Base-by-base conservation (phyloP, 1,140 invertebrate species). In the Bathynomus jamesi region DNA sequence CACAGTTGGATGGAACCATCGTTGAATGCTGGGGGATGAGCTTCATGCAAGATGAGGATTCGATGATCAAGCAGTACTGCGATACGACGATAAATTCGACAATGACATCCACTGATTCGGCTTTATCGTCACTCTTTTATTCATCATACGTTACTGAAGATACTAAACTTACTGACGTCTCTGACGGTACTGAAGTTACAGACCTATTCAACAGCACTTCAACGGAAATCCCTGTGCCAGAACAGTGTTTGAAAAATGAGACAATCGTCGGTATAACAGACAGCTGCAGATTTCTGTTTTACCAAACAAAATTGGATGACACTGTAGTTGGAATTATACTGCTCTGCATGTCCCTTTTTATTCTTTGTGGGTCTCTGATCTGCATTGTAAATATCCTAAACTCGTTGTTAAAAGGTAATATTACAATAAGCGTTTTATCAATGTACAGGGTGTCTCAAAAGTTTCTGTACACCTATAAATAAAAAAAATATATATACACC, bases 351-450 rank as follows among this genome's bases (percentile, higher is more conserved):
- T 83, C 87, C 0, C 78, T 89, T 4, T 24, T 85, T 4, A 73
- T 85, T 0, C 81, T 89, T 4, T 85, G 83, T 66, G 32, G 78
- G 3, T 89, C 87, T 76, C 80, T 89, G 3, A 81, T 88, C 28
- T 60, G 82, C 17, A 84, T 89, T 46, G 87, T 89, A 28, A 86
- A 87, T 78, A 79, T 87, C 17, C 83, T 89, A 0, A 81, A 84
- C 69, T 83, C 83, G 10, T 80, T 85, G 77, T 78, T 82, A 31
- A 62, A 83, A 65, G 81, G 81, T 81, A 72, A 67, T 53, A 28
- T 40, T 4, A 8, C 5, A n/a, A n/a, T n/a, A n/a, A n/a, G n/a
- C n/a, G n/a, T n/a, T n/a, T n/a, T n/a, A n/a, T n/a, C n/a, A n/a
- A n/a, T n/a, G n/a, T n/a, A n/a, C n/a, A n/a, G n/a, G n/a, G n/a